These are phyloP conservation scores for Drosophila mulleri DNA, from an alignment of 2,888 invertebrate genomes.

Conservation along the genomic window DNA sequence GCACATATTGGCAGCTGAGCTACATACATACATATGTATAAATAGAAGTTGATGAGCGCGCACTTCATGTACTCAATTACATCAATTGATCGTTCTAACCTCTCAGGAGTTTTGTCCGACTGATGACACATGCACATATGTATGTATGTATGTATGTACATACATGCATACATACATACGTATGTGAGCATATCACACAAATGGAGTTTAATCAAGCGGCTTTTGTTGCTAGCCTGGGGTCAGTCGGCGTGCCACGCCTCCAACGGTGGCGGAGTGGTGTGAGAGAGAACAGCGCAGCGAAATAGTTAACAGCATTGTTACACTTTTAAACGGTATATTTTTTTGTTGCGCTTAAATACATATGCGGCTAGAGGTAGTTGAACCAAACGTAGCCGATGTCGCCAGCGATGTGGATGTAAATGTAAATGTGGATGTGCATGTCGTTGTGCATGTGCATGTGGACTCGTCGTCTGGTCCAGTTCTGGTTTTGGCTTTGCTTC, in stretches of 20 bases:
- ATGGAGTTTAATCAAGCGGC: slow-evolving; percentile 67
- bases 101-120: not conserved
- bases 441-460: slow-evolving; percentile 15
- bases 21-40: not conserved
- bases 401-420: slow-evolving; percentile 6
- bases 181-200: slow-evolving; percentile 13
- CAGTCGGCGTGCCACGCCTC: not conserved
- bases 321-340: slow-evolving; percentile 69
- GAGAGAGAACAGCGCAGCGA: slow-evolving; percentile 15
- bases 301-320: slow-evolving; percentile 73
- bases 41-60: slow-evolving; percentile 1
- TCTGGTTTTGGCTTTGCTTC: slow-evolving; percentile 35
- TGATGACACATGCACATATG: not conserved
- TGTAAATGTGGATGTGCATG: not conserved
- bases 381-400: slow-evolving; percentile 23
- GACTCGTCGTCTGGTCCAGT: slow-evolving; percentile 37
- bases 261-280: not conserved
- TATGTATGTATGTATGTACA: too few relatives aligned
- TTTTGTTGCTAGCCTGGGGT: slow-evolving; percentile 55
- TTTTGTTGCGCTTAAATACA: slow-evolving; percentile 68
- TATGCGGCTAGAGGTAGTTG: slow-evolving; percentile 59
- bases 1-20: not conserved
- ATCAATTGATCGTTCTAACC: slow-evolving; percentile 5
- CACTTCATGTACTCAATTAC: slow-evolving; percentile 2
- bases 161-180: not conserved